Conservation (phyloP, 2,888 invertebrate genomes). For the Orthosia cruda region DNA sequence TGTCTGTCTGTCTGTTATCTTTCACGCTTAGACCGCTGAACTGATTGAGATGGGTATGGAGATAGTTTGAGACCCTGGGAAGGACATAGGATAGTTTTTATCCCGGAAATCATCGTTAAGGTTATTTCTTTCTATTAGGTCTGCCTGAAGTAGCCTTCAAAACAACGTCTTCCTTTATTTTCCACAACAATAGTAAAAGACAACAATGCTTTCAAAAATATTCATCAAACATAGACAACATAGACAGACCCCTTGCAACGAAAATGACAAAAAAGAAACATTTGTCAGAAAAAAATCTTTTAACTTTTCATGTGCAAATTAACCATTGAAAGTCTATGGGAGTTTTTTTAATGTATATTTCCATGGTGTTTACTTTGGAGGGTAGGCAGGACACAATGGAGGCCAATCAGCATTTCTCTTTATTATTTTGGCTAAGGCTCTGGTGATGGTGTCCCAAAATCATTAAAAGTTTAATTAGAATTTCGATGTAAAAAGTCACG, state of each 20-base stretch:
- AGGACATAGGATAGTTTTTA: no score
- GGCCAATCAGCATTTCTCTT: conserved; percentile 62
- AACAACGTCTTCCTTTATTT: conserved; percentile 3
- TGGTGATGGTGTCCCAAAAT: conserved; percentile 43
- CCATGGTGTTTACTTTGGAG: conserved; percentile 48
- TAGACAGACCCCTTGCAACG: not conserved
- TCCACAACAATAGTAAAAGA: conserved; percentile 11
- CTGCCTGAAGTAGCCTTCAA: not conserved
- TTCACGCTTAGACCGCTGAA: no score
- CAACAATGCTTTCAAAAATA: conserved; percentile 30
- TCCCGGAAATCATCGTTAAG: no score
- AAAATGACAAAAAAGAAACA: conserved; percentile 48
- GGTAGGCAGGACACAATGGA: conserved; percentile 55
- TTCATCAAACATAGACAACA: conserved; percentile 27
- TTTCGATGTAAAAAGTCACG: conserved; percentile 42
- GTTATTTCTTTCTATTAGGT: not conserved
- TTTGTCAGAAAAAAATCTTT: conserved; percentile 57
- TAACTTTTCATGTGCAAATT: conserved; percentile 68
- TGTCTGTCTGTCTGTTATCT: no score
- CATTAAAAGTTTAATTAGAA: conserved; percentile 61
- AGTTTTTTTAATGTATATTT: conserved; percentile 53
- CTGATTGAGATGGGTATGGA: no score
- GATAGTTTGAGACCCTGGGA: no score
- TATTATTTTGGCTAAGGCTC: conserved; percentile 44
- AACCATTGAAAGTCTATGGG: conserved; percentile 59